Percentiles rank a stretch among this genome's conserved stretches.
Conservation (phyloP, 2,888 invertebrate species). For the Lycia hirtaria region DNA sequence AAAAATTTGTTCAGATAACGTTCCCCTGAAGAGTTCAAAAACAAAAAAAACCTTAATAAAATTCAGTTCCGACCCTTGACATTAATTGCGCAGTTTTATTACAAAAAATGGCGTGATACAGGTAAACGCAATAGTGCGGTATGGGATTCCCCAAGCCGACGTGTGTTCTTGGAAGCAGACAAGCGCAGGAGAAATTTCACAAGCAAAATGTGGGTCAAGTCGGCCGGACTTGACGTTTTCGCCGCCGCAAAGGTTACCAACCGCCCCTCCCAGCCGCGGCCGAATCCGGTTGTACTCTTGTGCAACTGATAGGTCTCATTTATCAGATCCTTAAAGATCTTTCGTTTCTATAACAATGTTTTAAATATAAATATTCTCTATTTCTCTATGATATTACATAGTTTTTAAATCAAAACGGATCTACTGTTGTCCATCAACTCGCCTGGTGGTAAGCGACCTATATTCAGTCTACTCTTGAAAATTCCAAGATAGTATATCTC, state of each 20-base stretch:
- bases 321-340: constrained; percentile 77
- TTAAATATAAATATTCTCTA: background rate
- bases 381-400: constrained; percentile 3
- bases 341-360: constrained; percentile 59
- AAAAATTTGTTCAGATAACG: background rate
- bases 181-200: constrained; percentile 81
- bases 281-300: constrained; percentile 76
- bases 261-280: constrained; percentile 54
- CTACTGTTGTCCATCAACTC: background rate
- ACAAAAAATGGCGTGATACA: constrained; percentile 22
- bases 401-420: background rate
- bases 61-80: background rate
- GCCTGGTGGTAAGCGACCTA: no score
- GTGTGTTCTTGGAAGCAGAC: constrained; percentile 73
- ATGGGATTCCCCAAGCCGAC: constrained; percentile 71
- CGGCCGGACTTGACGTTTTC: constrained; percentile 82
- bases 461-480: no score
- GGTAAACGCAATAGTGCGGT: constrained; percentile 37
- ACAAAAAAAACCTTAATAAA: background rate
- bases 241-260: constrained; percentile 80
- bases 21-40: background rate
- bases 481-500: no score
- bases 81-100: background rate
- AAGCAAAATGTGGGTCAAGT: constrained; percentile 81
- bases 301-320: constrained; percentile 74